Conservation (phyloP, 2,888 invertebrate genomes). For the Cheilosia urbana region DNA sequence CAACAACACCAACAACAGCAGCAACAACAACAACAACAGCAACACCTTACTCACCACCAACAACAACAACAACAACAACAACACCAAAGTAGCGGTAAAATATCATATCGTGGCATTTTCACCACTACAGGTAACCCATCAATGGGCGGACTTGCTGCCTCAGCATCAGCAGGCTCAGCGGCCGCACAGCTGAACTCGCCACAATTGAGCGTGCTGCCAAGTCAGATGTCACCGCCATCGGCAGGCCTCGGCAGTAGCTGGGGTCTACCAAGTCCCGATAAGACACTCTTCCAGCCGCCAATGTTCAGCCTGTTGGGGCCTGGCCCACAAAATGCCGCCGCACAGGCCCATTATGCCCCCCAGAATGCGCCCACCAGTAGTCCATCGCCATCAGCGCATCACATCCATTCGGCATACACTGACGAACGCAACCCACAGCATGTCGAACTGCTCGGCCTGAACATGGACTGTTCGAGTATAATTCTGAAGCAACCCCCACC, state of each 20-base stretch:
- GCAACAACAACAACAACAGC: conserved; percentile 77
- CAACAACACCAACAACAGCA: conserved; percentile 78
- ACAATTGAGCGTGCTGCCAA: conserved; percentile 82
- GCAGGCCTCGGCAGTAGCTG: conserved; percentile 88
- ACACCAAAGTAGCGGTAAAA: conserved; percentile 84
- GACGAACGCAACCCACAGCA: conserved; percentile 84
- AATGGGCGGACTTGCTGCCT: conserved; percentile 79
- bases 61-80: conserved; percentile 83
- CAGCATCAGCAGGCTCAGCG: conserved; percentile 71
- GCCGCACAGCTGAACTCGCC: conserved; percentile 82
- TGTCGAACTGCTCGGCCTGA: conserved; percentile 86
- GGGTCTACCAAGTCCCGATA: conserved; percentile 89
- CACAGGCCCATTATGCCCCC: conserved; percentile 85
- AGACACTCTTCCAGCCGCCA: conserved; percentile 87
- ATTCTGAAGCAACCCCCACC: conserved; percentile 87
- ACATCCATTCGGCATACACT: conserved; percentile 80
- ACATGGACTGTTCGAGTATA: conserved; percentile 86
- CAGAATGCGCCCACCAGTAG: conserved; percentile 83
- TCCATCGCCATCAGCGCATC: conserved; percentile 81
- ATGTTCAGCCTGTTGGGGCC: conserved; percentile 88
- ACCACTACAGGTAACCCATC: conserved; percentile 87
- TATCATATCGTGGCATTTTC: conserved; percentile 89
- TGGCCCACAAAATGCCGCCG: conserved; percentile 84
- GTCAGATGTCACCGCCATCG: conserved; percentile 85
- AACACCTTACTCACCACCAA: conserved; percentile 79